Evolutionary conservation across 1,140 invertebrate genomes (phyloP).

Genomic region (Drosophila kepulauana): DNA sequence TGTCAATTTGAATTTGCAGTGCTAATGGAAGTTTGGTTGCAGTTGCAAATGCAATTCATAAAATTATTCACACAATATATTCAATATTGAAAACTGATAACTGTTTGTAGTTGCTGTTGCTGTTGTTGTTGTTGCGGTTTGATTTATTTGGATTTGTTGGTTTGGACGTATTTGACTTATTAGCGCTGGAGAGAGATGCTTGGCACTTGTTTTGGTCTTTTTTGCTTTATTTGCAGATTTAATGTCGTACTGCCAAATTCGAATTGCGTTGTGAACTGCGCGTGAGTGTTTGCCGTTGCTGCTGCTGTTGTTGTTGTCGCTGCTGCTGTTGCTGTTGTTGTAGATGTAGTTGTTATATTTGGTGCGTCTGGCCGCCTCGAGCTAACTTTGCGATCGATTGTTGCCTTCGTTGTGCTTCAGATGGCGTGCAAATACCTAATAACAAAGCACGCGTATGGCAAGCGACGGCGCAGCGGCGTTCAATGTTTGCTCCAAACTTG

Average conservation of each 20-base stretch:
- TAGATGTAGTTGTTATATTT: conserved; percentile 61
- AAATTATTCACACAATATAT: not conserved
- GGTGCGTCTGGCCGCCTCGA: conserved; percentile 49
- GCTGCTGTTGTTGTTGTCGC: conserved; percentile 8
- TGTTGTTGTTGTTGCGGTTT: conserved; percentile 8
- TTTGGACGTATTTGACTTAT: conserved; percentile 30
- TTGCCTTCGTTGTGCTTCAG: conserved; percentile 81
- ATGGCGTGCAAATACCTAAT: conserved; percentile 80
- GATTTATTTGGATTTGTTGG: conserved; percentile 22
- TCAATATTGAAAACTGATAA: conserved; percentile 23
- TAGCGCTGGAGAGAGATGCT: conserved; percentile 33
- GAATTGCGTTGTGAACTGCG: conserved; percentile 38
- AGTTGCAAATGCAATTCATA: conserved; percentile 13
- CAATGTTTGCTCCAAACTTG: conserved; percentile 73
- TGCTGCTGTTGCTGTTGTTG: conserved; percentile 33
- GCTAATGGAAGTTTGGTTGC: conserved; percentile 9
- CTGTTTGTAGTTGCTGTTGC: conserved; percentile 27
- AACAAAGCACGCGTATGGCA: conserved; percentile 72
- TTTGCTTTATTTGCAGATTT: conserved; percentile 48
- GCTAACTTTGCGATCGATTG: conserved; percentile 77
- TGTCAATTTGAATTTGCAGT: conserved; percentile 48
- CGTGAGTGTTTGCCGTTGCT: conserved; percentile 34
- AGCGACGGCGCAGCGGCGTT: conserved; percentile 61
- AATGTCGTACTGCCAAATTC: conserved; percentile 53
- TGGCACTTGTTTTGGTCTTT: conserved; percentile 54